Conservation (phyloP, 1,140 invertebrate species). For the Tribolium castaneum region DNA sequence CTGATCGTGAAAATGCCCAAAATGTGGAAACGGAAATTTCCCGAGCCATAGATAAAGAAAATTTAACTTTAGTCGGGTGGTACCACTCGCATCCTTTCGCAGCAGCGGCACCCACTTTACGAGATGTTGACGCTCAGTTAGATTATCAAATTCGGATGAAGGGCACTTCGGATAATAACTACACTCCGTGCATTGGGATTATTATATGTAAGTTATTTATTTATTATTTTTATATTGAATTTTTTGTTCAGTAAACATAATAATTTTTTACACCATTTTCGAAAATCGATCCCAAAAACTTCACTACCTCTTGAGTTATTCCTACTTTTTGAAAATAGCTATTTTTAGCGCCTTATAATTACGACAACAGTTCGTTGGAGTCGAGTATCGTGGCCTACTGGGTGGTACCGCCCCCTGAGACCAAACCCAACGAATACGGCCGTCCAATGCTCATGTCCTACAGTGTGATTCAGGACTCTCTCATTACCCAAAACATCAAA, state of each 20-base stretch:
- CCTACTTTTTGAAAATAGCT: not conserved
- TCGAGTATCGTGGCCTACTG: slow-evolving; percentile 90
- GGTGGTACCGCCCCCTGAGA: slow-evolving; percentile 94
- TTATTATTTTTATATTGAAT: too few species aligned
- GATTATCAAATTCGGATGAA: slow-evolving; percentile 96
- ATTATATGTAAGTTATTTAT: slow-evolving; percentile 84
- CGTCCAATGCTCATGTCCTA: slow-evolving; percentile 91
- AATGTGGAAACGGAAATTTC: slow-evolving; percentile 85
- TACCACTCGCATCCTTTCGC: slow-evolving; percentile 96
- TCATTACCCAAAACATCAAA: slow-evolving; percentile 83
- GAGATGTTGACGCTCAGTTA: slow-evolving; percentile 92
- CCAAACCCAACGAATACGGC: slow-evolving; percentile 89
- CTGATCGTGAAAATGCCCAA: slow-evolving; percentile 77
- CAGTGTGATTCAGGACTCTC: slow-evolving; percentile 83
- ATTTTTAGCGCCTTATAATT: slow-evolving; percentile 86
- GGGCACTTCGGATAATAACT: slow-evolving; percentile 87
- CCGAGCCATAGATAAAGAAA: slow-evolving; percentile 82
- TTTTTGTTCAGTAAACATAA: too few species aligned
- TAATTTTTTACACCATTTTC: too few species aligned
- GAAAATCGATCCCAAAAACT: too few species aligned
- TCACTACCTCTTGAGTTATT: not conserved
- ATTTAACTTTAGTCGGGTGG: slow-evolving; percentile 90
- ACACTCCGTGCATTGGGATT: slow-evolving; percentile 92
- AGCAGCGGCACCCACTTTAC: slow-evolving; percentile 86
- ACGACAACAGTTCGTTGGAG: slow-evolving; percentile 79